Evolutionary conservation across 2,113 vertebrate genomes (phyloP), one percentile per base, ranked within the genome.

Genomic region (Grallaria varia): DNA sequence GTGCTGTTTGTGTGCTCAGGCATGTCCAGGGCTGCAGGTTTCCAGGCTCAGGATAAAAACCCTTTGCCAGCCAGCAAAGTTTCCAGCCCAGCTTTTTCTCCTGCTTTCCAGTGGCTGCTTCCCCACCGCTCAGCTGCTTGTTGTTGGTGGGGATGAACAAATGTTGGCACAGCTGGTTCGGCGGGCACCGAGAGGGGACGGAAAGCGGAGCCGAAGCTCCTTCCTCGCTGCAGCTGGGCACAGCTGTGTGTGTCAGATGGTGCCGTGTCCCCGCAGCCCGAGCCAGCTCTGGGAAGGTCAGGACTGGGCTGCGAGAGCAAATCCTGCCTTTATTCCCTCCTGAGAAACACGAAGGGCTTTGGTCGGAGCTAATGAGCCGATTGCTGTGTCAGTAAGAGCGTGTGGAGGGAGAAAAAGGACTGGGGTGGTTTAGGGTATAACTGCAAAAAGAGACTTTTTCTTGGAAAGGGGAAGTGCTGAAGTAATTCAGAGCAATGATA

Each of bases 131-230:
- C 4, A 5, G 75, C 88, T 74, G 8, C 47, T 37, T 71, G 92
- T 92, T 12, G 72, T 31, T 50, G 10, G 45, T 1, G 16, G 2
- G 31, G 78, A 7, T 42, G 93, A 89, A 55, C 90, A 91, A 95
- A 89, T 93, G 88, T 47, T 94, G 7, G 3, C 87, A 1, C 95
- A 88, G 96, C 90, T 91, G 96, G 83, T 39, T 40, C 40, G 0
- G 62, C 2, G 89, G 93, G 60, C 63, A 8, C 33, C 3, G 55
- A 25, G 14, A 20, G 88, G 84, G 37, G 44, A 28, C n/a, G 44
- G 50, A 17, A 31, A 17, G 68, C 75, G 47, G 20, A 63, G 10
- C 55, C 39, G 28, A 4, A 31, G 30, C 40, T 47, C 55, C 60
- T 50, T 17, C 62, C 60, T 11, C 33, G 52, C 49, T 21, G 58